phyloP scores from a whole-genome alignment of 2,888 invertebrate species.

The Pyrochroa serraticornis region DNA sequence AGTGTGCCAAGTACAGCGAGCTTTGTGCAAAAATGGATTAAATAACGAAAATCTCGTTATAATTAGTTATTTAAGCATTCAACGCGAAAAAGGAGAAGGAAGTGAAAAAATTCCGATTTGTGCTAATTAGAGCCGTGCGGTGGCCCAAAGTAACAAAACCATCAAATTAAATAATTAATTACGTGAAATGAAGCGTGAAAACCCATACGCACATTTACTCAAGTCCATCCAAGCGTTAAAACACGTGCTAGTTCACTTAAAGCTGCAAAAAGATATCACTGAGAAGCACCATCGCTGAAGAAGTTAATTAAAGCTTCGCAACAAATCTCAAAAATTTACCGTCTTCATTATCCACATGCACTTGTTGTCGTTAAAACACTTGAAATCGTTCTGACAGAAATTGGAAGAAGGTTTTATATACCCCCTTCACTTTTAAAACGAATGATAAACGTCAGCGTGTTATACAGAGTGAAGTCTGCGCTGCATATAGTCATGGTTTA shows the following conservation, averaged over 20 bases:
- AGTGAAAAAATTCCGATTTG: too few species aligned
- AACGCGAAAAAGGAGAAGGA: too few species aligned
- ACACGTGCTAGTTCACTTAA: conserved; percentile 4
- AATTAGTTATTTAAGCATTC: too few species aligned
- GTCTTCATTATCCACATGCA: conserved; percentile 40
- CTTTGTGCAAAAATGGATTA: too few species aligned
- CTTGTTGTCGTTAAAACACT: conserved; percentile 29
- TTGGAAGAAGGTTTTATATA: conserved; percentile 29
- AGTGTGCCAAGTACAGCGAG: too few species aligned
- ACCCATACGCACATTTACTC: conserved; percentile 4
- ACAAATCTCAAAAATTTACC: conserved; percentile 34
- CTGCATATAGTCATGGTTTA: conserved; percentile 12
- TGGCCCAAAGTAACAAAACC: not conserved
- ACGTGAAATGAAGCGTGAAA: conserved; percentile 9
- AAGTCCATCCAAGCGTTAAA: not conserved
- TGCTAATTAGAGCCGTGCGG: too few species aligned
- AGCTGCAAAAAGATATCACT: not conserved
- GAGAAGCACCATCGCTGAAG: not conserved
- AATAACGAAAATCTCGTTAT: too few species aligned
- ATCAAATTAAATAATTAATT: not conserved
- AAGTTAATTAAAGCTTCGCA: not conserved
- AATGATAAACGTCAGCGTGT: conserved; percentile 11
- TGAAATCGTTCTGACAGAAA: conserved; percentile 17
- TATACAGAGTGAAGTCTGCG: conserved; percentile 18
- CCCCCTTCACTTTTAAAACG: conserved; percentile 24